These are phyloP conservation scores for Hydriomena furcata DNA, from an alignment of 2,888 invertebrate genomes.

Conservation along the genomic window DNA sequence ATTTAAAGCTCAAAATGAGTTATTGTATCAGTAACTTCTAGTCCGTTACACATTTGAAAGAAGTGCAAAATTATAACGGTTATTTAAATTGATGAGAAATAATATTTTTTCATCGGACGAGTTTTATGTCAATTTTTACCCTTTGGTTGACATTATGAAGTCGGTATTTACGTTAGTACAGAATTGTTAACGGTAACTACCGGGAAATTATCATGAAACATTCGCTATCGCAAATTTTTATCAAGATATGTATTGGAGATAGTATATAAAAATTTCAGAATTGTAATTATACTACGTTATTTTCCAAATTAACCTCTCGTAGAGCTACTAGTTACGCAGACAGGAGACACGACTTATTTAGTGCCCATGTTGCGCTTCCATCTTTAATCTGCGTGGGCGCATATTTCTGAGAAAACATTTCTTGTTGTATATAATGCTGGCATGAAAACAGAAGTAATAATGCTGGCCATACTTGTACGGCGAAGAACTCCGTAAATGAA, in stretches of 20 bases:
- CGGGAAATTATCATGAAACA: background rate
- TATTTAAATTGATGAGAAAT: background rate
- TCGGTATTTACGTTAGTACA: background rate
- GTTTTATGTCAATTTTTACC: too few relatives aligned
- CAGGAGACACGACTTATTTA: slow-evolving; percentile 78
- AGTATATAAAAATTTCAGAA: slow-evolving; percentile 11
- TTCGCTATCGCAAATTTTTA: background rate
- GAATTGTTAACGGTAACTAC: background rate
- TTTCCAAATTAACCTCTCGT: slow-evolving; percentile 58
- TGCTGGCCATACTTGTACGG: slow-evolving; percentile 77
- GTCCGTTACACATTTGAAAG: slow-evolving; percentile 17
- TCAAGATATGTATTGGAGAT: too few relatives aligned
- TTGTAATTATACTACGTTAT: slow-evolving; percentile 20
- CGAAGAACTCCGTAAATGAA: slow-evolving; percentile 80
- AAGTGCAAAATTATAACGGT: slow-evolving; percentile 25
- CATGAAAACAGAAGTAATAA: slow-evolving; percentile 81
- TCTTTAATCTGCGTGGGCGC: slow-evolving; percentile 81
- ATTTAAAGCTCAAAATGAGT: slow-evolving; percentile 39
- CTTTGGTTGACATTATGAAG: background rate
- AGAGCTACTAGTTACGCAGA: slow-evolving; percentile 66
- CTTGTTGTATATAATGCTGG: slow-evolving; percentile 78
- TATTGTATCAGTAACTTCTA: slow-evolving; percentile 22
- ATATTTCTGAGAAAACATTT: slow-evolving; percentile 81
- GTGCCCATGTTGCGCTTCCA: slow-evolving; percentile 78
- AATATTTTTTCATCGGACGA: too few relatives aligned